Evolutionary conservation across 1,140 invertebrate genomes (phyloP).

Genomic region (Tetramorium simillimum): DNA sequence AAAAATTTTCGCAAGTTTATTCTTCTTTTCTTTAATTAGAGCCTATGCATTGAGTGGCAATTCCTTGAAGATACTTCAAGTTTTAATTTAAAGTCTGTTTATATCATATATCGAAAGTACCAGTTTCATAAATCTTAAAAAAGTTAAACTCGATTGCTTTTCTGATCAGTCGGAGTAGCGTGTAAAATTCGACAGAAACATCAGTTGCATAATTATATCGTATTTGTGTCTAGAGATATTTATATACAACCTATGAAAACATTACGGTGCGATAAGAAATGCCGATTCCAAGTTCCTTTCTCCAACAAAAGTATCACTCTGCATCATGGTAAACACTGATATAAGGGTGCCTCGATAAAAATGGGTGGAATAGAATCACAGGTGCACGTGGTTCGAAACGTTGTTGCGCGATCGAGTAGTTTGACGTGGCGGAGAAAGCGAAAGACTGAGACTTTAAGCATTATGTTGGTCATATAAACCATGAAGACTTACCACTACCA

Average conservation of each 20-base stretch:
- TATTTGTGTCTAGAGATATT: neutral
- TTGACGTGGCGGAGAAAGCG: constrained; percentile 82
- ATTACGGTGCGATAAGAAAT: neutral
- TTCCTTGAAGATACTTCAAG: too few species aligned
- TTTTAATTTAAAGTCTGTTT: too few species aligned
- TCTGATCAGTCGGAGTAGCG: neutral
- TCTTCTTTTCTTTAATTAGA: neutral
- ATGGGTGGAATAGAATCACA: constrained; percentile 17
- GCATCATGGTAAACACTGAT: neutral
- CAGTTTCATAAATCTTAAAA: neutral
- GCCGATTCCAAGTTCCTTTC: neutral
- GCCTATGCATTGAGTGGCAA: neutral
- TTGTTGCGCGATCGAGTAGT: constrained; percentile 68
- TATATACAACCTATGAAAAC: neutral
- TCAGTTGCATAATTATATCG: neutral
- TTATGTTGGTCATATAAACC: constrained; percentile 83
- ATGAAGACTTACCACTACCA: constrained; percentile 80
- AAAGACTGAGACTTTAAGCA: constrained; percentile 82
- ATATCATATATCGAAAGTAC: too few species aligned
- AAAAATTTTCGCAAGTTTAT: neutral
- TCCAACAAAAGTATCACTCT: neutral
- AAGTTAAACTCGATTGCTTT: neutral
- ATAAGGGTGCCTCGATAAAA: neutral
- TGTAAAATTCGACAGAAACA: neutral
- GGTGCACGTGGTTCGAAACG: constrained; percentile 60